Base-by-base conservation (phyloP, 2,888 invertebrate species). In the Archaeoteleia sp. region DNA sequence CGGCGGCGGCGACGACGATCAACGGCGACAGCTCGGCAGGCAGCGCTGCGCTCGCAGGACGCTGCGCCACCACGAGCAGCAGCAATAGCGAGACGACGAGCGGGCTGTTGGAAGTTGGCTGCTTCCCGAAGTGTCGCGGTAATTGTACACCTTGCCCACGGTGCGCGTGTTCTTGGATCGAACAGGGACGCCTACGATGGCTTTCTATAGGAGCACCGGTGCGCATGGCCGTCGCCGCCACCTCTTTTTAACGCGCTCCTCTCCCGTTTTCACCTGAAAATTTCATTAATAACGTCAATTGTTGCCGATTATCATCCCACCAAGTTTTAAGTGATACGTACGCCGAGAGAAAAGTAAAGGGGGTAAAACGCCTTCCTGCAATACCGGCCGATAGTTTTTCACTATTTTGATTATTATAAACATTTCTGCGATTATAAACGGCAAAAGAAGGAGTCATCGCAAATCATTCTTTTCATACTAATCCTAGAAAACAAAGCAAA, bases 161-260 rank as follows among this genome's bases (percentile, higher is more conserved):
- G 39, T 67, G 72, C 55, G 63, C 35, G 53, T 45, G 67, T 45
- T 78, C 77, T 78, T 81, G 80, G 81, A 82, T 65, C 46, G 57
- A 83, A 82, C 81, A 82, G 81, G 81, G 79, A 83, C 84, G 82
- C 82, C 85, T 83, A 86, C 82, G 87, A 85, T 86, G 87, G 87
- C 87, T 81, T 82, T 82, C 81, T 78, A 77, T 78, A 84, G 87
- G 87, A 87, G 87, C 87, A 86, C 88, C 88, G 86, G 87, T 87
- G 87, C 87, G 88, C 88, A 88, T 88, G 88, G 87, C 88, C 88
- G 87, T 86, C 87, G 87, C 86, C 87, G 86, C 86, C 86, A 86
- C 84, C 85, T 82, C 78, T 83, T 78, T 77, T 78, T 84, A 81
- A 82, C 82, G 82, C 84, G 67, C 86, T 85, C 84, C 83, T 65